Base-by-base conservation (phyloP, 1,140 invertebrate species). In the Drosophila sproati region DNA sequence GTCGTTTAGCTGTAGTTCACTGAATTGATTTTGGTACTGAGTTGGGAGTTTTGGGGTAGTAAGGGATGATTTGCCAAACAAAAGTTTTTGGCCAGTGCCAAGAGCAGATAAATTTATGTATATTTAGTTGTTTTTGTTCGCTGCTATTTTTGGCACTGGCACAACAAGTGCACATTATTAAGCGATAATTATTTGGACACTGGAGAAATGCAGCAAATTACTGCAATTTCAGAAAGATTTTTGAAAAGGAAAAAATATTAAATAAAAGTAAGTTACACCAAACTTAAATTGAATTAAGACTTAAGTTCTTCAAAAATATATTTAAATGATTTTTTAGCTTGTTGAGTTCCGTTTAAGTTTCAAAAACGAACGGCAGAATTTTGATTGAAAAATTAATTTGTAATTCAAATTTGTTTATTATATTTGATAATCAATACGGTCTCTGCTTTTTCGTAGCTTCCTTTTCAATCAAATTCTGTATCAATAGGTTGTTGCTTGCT, bases 161-260 rank as follows among this genome's bases (percentile, higher is more conserved):
- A 20, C 20, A 20, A 20, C 20, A 20, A 20, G 63, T 83, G 70
- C 85, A 78, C 85, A 89, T 89, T 85, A 88, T 88, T 89, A 88
- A 83, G 80, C 83, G 85, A 88, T 88, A 88, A 87, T 88, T 87
- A 80, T 89, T 80, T 79, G 64, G 62, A 68, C 50, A 62, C 47
- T 5, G 35, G 52, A 35, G 47, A 62, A 80, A 54, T 59, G 32
- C 70, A 37, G 32, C 37, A 66, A 73, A 67, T 43, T 67, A 82
- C 80, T 76, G 71, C 72, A 63, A 34, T 48, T 35, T 32, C 5
- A 35, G 32, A 35, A 34, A 12, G n/a, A 3, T 8, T 12, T 34
- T 43, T 39, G 6, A 2, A 8, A 59, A 47, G 7, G 43, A n/a
- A 20, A 60, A 32, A 5, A 28, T 5, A 0, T 5, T 8, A 32